Evolutionary conservation across 2,888 invertebrate genomes (phyloP), one percentile per base, ranked within the genome.

Genomic region (Eilema depressum): DNA sequence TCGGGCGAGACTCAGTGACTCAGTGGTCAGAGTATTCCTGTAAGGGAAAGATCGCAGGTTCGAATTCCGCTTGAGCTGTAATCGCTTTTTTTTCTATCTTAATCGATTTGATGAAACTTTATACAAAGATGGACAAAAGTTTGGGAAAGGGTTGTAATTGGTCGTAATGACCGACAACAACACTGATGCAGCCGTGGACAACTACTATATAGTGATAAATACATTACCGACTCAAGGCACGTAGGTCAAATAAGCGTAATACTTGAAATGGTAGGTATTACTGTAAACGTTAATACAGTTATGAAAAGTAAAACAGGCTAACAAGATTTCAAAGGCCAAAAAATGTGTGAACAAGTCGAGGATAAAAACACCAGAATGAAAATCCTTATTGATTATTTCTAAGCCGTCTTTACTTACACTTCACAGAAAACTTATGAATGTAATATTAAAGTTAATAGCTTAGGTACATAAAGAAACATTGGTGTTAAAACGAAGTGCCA

Each of bases 301-400:
- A 17, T 10, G 25, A 47, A 66, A 37, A 56, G n/a, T 17, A 47
- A 61, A 47, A 25, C 30, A 47, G 17, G 53, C 23, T 63, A 59
- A 60, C 12, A 30, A 23, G 69, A 69, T 64, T 69, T 30, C 0
- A 23, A n/a, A 28, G 37, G 47, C 53, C 61, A 28, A 37, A 65
- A 65, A 17, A 69, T 61, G 65, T 69, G 65, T 65, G 47, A 68
- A 69, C 59, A 69, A 69, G 59, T 69, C 59, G 30, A 63, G 63
- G 57, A 69, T 69, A 47, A 69, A 64, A 64, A 69, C 63, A 64
- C 59, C 17, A 5, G 17, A 59, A 20, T 59, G 63, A 5, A n/a
- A 69, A 69, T 59, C 60, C 61, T 14, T 61, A 69, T 65, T 37
- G 69, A 65, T 69, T 69, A 57, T 23, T 25, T 30, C 53, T 65